A percentile compares a stretch with the other conserved stretches of the same genome.
phyloP scores from a whole-genome alignment of 2,797 vertebrate species.

The Percopsis omiscomaycus region DNA sequence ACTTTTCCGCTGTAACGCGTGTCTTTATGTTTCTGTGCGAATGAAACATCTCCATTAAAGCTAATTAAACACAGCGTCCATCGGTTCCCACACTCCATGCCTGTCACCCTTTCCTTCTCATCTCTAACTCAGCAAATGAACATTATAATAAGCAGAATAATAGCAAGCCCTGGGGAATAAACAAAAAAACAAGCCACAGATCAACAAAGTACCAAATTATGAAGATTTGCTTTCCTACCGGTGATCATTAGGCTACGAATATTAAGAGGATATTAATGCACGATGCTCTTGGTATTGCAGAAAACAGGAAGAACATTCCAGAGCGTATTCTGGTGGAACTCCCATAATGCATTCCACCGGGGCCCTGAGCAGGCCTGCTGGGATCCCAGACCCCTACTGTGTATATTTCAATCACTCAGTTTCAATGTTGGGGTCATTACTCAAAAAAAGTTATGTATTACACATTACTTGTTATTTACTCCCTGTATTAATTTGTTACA shows the following conservation, averaged over 20 bases:
- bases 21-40: too few species aligned
- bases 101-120: constrained; percentile 6
- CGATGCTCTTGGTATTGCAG: background rate
- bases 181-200: constrained; percentile 55
- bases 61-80: constrained; percentile 24
- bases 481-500: too few species aligned
- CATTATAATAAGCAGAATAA: constrained; percentile 34
- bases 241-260: constrained; percentile 54
- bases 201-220: constrained; percentile 62
- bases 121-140: constrained; percentile 14
- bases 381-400: background rate
- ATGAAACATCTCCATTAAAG: constrained; percentile 1
- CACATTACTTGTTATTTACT: too few species aligned
- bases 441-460: too few species aligned
- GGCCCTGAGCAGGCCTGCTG: constrained; percentile 6
- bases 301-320: constrained; percentile 24
- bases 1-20: too few species aligned
- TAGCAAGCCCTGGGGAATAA: constrained; percentile 29
- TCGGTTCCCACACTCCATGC: background rate
- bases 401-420: background rate
- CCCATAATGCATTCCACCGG: constrained; percentile 23
- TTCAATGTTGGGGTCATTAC: constrained; percentile 6
- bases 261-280: constrained; percentile 25
- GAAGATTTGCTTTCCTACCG: constrained; percentile 54
- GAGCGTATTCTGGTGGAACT: constrained; percentile 16